These are phyloP conservation scores for Myiotriccus ornatus DNA, from an alignment of 2,797 vertebrate genomes.

Conservation along the genomic window DNA sequence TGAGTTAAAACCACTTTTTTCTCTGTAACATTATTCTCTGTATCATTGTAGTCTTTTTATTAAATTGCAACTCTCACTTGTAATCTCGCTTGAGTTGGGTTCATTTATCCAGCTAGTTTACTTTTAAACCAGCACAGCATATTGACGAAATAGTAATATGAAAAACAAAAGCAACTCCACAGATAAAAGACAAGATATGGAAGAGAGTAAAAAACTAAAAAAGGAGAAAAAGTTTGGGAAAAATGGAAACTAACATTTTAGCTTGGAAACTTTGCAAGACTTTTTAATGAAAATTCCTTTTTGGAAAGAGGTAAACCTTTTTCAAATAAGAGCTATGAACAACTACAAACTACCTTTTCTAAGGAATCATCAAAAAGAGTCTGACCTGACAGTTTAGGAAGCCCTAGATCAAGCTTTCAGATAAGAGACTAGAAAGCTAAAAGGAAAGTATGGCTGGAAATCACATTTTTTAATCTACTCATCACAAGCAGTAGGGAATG, in stretches of 20 bases:
- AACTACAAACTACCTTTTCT: not conserved
- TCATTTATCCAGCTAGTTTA: no score
- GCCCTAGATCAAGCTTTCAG: not conserved
- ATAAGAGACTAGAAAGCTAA: not conserved
- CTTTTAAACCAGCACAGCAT: no score
- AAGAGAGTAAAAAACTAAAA: not conserved
- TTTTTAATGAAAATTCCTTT: not conserved
- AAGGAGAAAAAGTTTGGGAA: rapidly evolving
- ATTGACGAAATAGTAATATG: not conserved
- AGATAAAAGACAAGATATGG: not conserved
- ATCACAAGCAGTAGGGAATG: not conserved
- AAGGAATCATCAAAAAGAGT: not conserved
- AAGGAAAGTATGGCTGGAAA: not conserved
- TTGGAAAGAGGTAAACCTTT: not conserved
- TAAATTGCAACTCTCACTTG: no score
- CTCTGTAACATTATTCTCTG: no score
- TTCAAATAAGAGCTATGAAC: not conserved
- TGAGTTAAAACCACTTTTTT: no score
- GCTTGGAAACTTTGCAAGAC: not conserved
- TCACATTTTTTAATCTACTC: not conserved
- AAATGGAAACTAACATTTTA: not conserved
- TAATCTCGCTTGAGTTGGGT: no score
- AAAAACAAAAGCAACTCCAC: not conserved
- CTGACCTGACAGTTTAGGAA: not conserved
- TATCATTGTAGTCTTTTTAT: no score